These are phyloP conservation scores for Dreissena polymorpha DNA, from an alignment of 1,140 invertebrate genomes.

Conservation along the genomic window DNA sequence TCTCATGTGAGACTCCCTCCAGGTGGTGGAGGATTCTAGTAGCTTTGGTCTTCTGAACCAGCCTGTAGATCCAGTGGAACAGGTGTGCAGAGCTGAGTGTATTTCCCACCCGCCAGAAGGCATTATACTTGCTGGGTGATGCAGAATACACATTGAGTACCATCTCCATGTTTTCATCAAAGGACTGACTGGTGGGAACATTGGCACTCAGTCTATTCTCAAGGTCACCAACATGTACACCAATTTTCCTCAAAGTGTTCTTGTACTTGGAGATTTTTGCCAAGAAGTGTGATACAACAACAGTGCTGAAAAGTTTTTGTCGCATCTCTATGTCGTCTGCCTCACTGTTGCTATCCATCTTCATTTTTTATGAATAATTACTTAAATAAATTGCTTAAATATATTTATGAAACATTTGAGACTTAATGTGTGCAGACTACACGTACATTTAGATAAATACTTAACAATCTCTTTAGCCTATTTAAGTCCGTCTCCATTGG, in stretches of 20 bases:
- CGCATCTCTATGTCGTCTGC: background rate
- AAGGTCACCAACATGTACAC: conserved; percentile 25
- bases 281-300: conserved; percentile 24
- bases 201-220: no score
- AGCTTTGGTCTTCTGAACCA: conserved; percentile 41
- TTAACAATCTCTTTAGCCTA: no score
- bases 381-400: no score
- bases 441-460: no score
- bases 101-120: conserved; percentile 27
- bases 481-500: no score
- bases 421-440: no score
- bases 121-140: conserved; percentile 14
- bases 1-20: conserved; percentile 24
- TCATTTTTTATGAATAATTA: no score
- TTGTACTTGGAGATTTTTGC: conserved; percentile 46
- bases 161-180: conserved; percentile 35
- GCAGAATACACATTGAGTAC: conserved; percentile 23
- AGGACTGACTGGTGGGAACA: background rate
- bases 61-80: conserved; percentile 25
- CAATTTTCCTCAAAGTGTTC: conserved; percentile 34
- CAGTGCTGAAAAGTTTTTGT: conserved; percentile 18
- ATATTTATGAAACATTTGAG: no score
- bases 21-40: conserved; percentile 22
- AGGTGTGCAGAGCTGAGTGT: conserved; percentile 10
- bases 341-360: background rate